These are phyloP conservation scores for Pharmacophagus antenor DNA, from an alignment of 2,888 invertebrate genomes.

Conservation along the genomic window DNA sequence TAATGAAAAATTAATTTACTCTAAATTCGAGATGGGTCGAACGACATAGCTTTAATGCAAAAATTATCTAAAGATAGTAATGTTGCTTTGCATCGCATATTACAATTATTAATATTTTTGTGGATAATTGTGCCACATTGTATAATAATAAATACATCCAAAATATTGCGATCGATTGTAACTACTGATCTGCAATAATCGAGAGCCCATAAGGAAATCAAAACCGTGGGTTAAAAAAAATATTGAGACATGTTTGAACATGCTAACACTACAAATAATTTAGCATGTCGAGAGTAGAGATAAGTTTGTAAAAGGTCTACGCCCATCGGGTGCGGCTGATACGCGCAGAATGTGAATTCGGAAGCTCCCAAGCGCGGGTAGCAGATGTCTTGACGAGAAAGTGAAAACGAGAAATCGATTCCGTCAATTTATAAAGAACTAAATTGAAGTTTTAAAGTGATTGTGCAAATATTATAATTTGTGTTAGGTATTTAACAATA, in stretches of 20 bases:
- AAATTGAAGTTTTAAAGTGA: too few species aligned
- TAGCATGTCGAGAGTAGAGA: slow-evolving; percentile 12
- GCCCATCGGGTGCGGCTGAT: slow-evolving; percentile 30
- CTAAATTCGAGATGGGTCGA: too few species aligned
- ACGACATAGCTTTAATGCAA: too few species aligned
- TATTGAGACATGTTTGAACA: neutral
- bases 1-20: too few species aligned
- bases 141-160: too few species aligned
- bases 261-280: neutral
- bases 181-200: neutral
- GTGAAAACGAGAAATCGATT: neutral
- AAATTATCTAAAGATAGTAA: too few species aligned
- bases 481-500: too few species aligned
- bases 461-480: too few species aligned
- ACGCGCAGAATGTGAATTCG: slow-evolving; percentile 44
- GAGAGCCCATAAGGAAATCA: neutral
- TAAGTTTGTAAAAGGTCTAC: slow-evolving; percentile 19
- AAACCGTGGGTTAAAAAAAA: neutral
- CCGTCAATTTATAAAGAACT: neutral
- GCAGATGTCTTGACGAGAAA: slow-evolving; percentile 5
- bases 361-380: slow-evolving; percentile 31
- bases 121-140: too few species aligned
- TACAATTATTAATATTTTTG: too few species aligned
- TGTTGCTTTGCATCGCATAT: too few species aligned
- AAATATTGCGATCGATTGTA: too few species aligned